Evolutionary conservation across 2,888 invertebrate species (phyloP), one percentile per base, ranked within the genome.

Genomic region (Thecophora atra): DNA sequence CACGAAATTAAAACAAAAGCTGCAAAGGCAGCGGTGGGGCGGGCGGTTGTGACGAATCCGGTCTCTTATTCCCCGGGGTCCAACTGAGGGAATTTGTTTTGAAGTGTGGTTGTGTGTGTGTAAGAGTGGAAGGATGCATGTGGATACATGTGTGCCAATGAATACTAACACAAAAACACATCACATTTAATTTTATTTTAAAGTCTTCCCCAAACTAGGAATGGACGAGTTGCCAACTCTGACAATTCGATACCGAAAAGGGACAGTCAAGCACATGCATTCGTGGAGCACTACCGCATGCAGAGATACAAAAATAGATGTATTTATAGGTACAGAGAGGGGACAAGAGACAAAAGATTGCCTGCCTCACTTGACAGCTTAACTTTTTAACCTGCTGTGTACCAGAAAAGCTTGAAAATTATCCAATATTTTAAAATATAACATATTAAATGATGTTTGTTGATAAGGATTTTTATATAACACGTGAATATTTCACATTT

Each of bases 121-220:
- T 6, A 13, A 58, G 13, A 13, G 58, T 8, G 58, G 26, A 17
- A 58, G 28, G 4, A 11, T 13, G 28, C 7, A 28, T 54, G 60
- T 13, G 1, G 1, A 17, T 21, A 17, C 7, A 51, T 47, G 47
- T 65, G 65, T 26, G 51, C 24, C 17, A n/a, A 6, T 37, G 44
- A 21, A 42, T 44, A 30, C 19, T 15, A 24, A 66, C 54, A 52
- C 54, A 30, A 24, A 21, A 21, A 67, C 15, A 37, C 28, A 54
- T 37, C 37, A 60, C 44, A 69, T 60, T 62, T 51, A 60, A 69
- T 62, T 17, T 51, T 69, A 69, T 69, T 69, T 60, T 47, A 37
- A 69, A 69, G 60, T 62, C 47, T 47, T 54, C 21, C 11, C 42
- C 37, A 69, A 37, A 37, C 24, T 11, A 66, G 47, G 47, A 15